phyloP scores from a whole-genome alignment of 2,797 vertebrate species.

The Amblyraja radiata region DNA sequence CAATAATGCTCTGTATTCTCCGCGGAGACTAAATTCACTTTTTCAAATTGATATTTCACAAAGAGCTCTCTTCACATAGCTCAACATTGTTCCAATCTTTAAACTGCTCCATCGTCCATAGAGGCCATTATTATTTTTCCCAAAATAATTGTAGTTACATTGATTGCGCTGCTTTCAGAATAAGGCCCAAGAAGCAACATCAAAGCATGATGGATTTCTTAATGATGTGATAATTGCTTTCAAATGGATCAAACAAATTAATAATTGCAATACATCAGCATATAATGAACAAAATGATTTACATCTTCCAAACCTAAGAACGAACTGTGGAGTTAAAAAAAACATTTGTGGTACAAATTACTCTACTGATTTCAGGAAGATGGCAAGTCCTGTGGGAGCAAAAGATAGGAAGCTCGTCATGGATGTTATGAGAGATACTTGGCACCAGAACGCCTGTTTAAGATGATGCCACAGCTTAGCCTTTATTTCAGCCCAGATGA shows the following conservation, averaged over 20 bases:
- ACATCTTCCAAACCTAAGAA: neutral
- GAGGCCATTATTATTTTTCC: slow-evolving; percentile 17
- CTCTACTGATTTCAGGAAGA: neutral
- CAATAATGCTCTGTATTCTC: neutral
- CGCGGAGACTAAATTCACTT: neutral
- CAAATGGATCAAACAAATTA: slow-evolving; percentile 26
- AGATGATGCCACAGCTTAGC: too few species aligned
- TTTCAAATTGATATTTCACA: neutral
- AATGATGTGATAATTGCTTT: slow-evolving; percentile 30
- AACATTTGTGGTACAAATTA: neutral
- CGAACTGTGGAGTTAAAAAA: neutral
- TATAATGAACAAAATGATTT: neutral
- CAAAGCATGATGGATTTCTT: slow-evolving; percentile 30
- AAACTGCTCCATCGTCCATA: neutral
- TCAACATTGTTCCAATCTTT: neutral
- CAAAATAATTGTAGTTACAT: slow-evolving; percentile 17
- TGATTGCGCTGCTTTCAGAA: slow-evolving; percentile 15
- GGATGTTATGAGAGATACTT: too few species aligned
- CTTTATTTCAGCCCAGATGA: too few species aligned
- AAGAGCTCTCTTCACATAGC: neutral
- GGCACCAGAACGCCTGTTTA: too few species aligned
- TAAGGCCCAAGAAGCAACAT: neutral
- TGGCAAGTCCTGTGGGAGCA: too few species aligned
- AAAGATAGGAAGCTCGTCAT: too few species aligned
- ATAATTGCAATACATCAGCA: neutral